These are phyloP conservation scores for Agrilus mali DNA, from an alignment of 2,888 invertebrate species.

Conservation along the genomic window DNA sequence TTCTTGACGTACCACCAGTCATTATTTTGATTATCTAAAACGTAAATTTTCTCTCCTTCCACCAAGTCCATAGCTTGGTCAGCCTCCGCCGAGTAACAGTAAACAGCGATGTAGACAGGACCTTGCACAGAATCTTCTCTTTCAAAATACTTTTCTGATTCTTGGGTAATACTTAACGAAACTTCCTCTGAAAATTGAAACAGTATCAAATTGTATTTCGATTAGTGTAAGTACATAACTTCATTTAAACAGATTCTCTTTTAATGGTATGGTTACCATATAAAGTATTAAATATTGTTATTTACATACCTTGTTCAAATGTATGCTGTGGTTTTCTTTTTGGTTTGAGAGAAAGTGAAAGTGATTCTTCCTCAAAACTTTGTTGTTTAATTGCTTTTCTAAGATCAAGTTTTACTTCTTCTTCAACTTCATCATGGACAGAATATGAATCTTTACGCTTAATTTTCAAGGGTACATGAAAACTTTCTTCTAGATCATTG, in stretches of 20 bases:
- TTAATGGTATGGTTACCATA: too few species aligned
- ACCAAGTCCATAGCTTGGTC: conserved; percentile 80
- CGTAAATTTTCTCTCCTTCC: conserved; percentile 80
- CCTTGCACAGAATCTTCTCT: conserved; percentile 43
- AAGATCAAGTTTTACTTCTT: conserved; percentile 41
- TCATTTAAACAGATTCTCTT: not conserved
- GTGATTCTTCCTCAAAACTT: conserved; percentile 54
- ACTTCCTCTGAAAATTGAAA: conserved; percentile 28
- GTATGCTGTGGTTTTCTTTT: conserved; percentile 54
- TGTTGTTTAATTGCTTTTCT: conserved; percentile 35
- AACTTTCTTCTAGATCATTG: conserved; percentile 40
- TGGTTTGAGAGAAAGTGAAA: conserved; percentile 57
- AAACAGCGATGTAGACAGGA: conserved; percentile 70
- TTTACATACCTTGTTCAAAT: conserved; percentile 47
- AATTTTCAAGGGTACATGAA: conserved; percentile 34
- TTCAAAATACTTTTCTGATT: conserved; percentile 28
- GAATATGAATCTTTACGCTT: conserved; percentile 40
- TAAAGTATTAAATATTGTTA: too few species aligned
- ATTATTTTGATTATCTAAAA: conserved; percentile 66
- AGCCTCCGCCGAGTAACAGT: conserved; percentile 75
- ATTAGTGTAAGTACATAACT: not conserved
- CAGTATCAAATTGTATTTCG: not conserved
- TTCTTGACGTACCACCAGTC: conserved; percentile 93
- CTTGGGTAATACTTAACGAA: conserved; percentile 35
- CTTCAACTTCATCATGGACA: conserved; percentile 49